Conservation (phyloP, 2,797 vertebrate genomes). For the Atherinosoma microstoma region DNA sequence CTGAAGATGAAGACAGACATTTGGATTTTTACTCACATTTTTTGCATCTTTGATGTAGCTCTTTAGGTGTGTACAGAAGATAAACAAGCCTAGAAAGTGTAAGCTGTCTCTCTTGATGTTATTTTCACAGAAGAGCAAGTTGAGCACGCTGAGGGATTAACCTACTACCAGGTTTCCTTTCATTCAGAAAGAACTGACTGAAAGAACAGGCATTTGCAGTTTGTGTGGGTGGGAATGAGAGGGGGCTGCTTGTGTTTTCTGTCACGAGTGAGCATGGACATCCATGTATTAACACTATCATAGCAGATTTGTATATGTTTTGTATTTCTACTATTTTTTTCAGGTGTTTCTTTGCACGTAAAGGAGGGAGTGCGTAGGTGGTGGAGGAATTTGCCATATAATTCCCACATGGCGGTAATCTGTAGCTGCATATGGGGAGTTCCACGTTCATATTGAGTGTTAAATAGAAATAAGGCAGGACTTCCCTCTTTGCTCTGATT, state of each 20-base stretch:
- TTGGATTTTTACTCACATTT: conserved; percentile 20
- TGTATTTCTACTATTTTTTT: conserved; percentile 14
- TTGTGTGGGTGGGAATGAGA: conserved; percentile 57
- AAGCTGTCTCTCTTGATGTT: conserved; percentile 51
- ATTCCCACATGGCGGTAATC: conserved; percentile 21
- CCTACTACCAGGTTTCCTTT: conserved; percentile 47
- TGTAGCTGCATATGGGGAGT: conserved; percentile 5
- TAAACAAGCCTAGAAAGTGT: conserved; percentile 23
- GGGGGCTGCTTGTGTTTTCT: conserved; percentile 44
- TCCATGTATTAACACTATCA: conserved; percentile 22
- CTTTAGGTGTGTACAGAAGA: conserved; percentile 32
- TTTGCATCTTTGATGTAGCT: neutral
- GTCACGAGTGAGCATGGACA: conserved; percentile 40
- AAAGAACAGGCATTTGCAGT: conserved; percentile 22
- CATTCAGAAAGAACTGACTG: conserved; percentile 54
- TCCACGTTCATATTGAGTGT: neutral
- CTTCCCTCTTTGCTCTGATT: conserved; percentile 26
- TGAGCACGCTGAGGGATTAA: conserved; percentile 38
- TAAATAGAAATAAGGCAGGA: conserved; percentile 17
- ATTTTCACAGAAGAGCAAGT: conserved; percentile 28
- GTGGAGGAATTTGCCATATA: conserved; percentile 5
- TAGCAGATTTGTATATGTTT: conserved; percentile 10
- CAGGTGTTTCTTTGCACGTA: conserved; percentile 6
- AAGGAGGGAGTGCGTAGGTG: conserved; percentile 16
- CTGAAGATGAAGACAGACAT: conserved; percentile 18